Evolutionary conservation across 2,888 invertebrate genomes (phyloP), one percentile per base, ranked within the genome.

Genomic region (Rhingia campestris): DNA sequence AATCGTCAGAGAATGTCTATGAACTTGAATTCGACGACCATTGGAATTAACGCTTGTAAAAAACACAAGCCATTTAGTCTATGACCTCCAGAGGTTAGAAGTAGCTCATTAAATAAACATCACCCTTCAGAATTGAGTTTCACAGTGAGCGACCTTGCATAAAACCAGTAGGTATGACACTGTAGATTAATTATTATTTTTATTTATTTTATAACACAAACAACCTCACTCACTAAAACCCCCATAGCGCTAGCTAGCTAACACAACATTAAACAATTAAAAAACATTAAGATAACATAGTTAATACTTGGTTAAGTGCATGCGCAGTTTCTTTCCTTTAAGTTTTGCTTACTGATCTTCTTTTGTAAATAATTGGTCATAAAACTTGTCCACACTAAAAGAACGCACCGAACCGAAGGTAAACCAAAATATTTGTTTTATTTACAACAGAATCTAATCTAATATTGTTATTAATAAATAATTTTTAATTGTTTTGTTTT

Each of bases 391-490:
- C 87, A 89, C 89, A 90, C 88, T 89, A 88, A 89, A 89, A 88
- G 89, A 88, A 89, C 89, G 89, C 90, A 90, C 89, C 89, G 88
- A 89, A 88, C 87, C 84, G 77, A 89, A 89, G 90, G 89, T 90
- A 89, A 90, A 89, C 88, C 86, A 87, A 87, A 86, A 86, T 88
- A 87, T 86, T 86, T 87, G 81, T 86, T 87, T 85, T 87, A 86
- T 79, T 80, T 86, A 81, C 74, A 80, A 86, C 59, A 86, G 56
- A 81, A 81, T 76, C 72, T 76, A 84, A 75, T 82, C 82, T 58
- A 82, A 70, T 84, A 77, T 82, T 85, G 49, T 76, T 81, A 49
- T 49, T 81, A 69, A 74, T 73, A 82, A 61, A 73, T 56, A 47
- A 59, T 67, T 61, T 73, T 7, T 33, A 74, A 58, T 47, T 22